Evolutionary conservation across 2,888 invertebrate species (phyloP).

Genomic region (Orthosia cruda): DNA sequence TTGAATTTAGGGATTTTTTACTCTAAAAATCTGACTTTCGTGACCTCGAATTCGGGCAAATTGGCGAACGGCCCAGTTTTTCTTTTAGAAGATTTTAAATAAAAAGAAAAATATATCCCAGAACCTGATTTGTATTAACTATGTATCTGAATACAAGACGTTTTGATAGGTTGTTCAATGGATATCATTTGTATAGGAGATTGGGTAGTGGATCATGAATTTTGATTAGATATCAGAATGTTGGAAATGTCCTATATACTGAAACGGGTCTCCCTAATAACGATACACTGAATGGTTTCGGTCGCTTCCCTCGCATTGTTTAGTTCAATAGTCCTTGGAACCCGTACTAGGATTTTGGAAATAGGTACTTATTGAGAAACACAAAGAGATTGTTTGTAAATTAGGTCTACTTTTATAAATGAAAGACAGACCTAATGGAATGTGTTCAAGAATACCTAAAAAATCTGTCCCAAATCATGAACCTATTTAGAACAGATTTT

Average conservation of each 20-base stretch:
- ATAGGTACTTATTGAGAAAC: constrained; percentile 21
- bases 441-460: constrained; percentile 8
- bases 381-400: constrained; percentile 41
- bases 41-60: constrained; percentile 28
- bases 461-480: constrained; percentile 36
- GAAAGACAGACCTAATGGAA: constrained; percentile 7
- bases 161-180: constrained; percentile 36
- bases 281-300: constrained; percentile 48
- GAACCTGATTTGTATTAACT: constrained; percentile 29
- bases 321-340: constrained; percentile 44
- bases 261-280: constrained; percentile 45
- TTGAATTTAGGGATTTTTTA: constrained; percentile 32
- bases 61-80: constrained; percentile 16
- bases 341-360: constrained; percentile 35
- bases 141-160: constrained; percentile 22
- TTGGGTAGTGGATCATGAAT: constrained; percentile 59
- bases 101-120: neutral
- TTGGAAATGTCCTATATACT: constrained; percentile 47
- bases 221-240: constrained; percentile 55
- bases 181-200: constrained; percentile 51
- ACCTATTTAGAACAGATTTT: constrained; percentile 36
- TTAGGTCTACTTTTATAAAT: neutral
- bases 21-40: constrained; percentile 6
- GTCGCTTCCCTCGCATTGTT: constrained; percentile 36
- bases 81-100: constrained; percentile 22